Percentiles rank a stretch among this genome's conserved stretches.
Conservation (phyloP, 2,797 vertebrate species). For the Lithobates sylvaticus region DNA sequence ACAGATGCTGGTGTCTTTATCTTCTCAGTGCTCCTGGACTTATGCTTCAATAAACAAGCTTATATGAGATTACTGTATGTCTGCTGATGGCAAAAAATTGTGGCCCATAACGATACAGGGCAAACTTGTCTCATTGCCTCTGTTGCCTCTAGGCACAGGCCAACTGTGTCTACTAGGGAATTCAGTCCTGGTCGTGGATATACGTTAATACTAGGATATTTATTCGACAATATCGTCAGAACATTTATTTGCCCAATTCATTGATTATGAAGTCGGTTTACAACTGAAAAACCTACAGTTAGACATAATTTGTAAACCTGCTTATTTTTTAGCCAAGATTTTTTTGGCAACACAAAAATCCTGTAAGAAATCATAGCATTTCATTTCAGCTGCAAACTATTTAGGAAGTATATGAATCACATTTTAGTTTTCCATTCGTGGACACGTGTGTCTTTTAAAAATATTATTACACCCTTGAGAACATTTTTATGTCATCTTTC, state of each 20-base stretch:
- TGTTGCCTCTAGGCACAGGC: too few relatives aligned
- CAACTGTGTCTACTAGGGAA: too few relatives aligned
- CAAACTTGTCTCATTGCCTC: too few relatives aligned
- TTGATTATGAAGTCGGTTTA: background rate
- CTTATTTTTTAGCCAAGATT: constrained; percentile 5
- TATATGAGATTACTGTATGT: too few relatives aligned
- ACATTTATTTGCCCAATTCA: background rate
- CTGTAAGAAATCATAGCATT: constrained; percentile 22
- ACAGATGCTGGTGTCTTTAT: too few relatives aligned
- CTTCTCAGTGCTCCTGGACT: too few relatives aligned
- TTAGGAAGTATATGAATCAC: constrained; percentile 29
- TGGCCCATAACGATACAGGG: too few relatives aligned
- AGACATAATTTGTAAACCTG: constrained; percentile 4
- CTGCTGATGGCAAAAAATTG: too few relatives aligned
- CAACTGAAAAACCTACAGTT: background rate
- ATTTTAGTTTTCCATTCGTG: constrained; percentile 36
- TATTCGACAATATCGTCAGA: background rate
- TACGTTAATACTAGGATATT: background rate
- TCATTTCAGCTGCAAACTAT: constrained; percentile 34
- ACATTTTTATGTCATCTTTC: constrained; percentile 33
- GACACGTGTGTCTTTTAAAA: constrained; percentile 24
- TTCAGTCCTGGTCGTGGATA: too few relatives aligned
- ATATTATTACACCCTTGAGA: constrained; percentile 34
- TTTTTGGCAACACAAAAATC: constrained; percentile 40
- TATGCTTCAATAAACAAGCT: too few relatives aligned